Evolutionary conservation across 2,797 vertebrate species (phyloP).

Genomic region (Leucoraja ocellata): DNA sequence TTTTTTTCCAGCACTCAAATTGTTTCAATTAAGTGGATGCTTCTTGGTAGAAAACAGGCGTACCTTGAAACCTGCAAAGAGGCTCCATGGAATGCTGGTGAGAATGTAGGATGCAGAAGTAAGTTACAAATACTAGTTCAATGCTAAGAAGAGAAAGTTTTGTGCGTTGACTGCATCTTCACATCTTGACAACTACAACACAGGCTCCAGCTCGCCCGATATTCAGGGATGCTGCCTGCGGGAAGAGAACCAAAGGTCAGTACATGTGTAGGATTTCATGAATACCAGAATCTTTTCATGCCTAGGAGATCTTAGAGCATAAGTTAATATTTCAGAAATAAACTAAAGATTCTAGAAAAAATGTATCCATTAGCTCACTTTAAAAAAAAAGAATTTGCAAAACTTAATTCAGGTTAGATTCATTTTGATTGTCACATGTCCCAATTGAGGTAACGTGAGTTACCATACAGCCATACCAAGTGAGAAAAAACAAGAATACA

Average conservation of each 20-base stretch:
- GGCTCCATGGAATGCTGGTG: background rate
- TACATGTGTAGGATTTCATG: slow-evolving; percentile 19
- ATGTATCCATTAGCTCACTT: no score
- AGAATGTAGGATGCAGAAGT: background rate
- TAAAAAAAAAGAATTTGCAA: no score
- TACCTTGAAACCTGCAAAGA: background rate
- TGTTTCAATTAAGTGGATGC: background rate
- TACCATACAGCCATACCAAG: no score
- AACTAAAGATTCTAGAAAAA: no score
- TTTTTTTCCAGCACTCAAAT: background rate
- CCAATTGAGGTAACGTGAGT: no score
- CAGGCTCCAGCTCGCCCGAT: slow-evolving; percentile 67
- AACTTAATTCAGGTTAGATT: no score
- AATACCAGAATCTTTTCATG: no score
- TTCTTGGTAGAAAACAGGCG: background rate
- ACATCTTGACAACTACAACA: slow-evolving; percentile 65
- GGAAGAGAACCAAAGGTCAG: slow-evolving; percentile 42
- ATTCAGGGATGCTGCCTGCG: slow-evolving; percentile 66
- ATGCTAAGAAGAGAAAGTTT: background rate
- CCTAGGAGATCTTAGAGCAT: no score
- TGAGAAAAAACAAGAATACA: no score
- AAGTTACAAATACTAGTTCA: slow-evolving; percentile 24
- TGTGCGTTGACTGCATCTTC: slow-evolving; percentile 41
- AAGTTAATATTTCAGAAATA: no score
- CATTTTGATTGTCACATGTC: no score